Conservation (phyloP, 2,797 vertebrate species). For the Triplophysa bombifrons region DNA sequence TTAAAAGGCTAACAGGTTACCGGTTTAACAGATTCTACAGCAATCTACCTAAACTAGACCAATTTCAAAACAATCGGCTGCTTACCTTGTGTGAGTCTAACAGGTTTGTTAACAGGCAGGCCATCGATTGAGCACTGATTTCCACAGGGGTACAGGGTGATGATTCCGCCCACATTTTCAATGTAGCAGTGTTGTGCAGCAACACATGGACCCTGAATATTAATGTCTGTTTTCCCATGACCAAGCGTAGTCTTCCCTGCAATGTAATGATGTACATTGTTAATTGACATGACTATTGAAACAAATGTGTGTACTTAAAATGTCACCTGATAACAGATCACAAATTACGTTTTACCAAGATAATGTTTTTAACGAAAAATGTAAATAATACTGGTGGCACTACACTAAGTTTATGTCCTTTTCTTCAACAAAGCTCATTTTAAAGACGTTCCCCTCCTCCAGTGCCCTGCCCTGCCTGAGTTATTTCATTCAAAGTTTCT, state of each 20-base stretch:
- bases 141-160: conserved; percentile 90
- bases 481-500: conserved; percentile 20
- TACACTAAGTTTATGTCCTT: not conserved
- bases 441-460: not conserved
- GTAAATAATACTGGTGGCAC: not conserved
- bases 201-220: conserved; percentile 86
- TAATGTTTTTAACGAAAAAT: not conserved
- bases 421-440: not conserved
- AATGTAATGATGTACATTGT: conserved; percentile 34
- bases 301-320: not conserved
- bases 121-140: conserved; percentile 87
- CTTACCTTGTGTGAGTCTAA: conserved; percentile 91
- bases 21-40: not conserved
- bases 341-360: not conserved
- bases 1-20: not conserved
- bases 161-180: conserved; percentile 81
- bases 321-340: not conserved
- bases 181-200: conserved; percentile 89
- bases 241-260: conserved; percentile 89
- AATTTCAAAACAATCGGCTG: not conserved
- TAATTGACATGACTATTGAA: not conserved
- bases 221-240: conserved; percentile 82
- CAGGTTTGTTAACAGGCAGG: conserved; percentile 77
- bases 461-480: not conserved
- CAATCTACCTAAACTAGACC: not conserved